Evolutionary conservation across 1,140 invertebrate species (phyloP), one percentile per base, ranked within the genome.

Genomic region (Pogonognathellus flavescens): DNA sequence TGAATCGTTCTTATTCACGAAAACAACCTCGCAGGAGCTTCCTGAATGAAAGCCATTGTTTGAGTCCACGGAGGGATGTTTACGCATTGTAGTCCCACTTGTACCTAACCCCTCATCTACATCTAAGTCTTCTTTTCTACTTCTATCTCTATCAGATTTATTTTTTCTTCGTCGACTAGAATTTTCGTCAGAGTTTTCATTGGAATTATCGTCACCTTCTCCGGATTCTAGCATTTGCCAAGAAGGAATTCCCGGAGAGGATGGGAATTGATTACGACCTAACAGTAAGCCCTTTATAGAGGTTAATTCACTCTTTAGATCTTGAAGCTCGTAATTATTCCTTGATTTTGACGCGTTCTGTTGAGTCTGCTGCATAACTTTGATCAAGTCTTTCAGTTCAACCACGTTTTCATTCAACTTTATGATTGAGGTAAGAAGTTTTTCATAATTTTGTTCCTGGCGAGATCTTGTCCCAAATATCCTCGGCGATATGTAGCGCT

Each of bases 1-100:
- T 14, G 87, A 87, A 41, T 84, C 70, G 66, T 85, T 85, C 70
- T 87, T 88, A 41, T 84, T 81, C 9, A 84, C 80, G 55, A 88
- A 88, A 0, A 88, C 87, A 85, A 88, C 87, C 81, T 88, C 87
- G 86, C 87, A 88, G 18, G 87, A 88, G 31, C 87, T 88, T 9
- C 87, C 87, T 8, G 87, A 88, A 66, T 70, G 81, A 16, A 88
- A 85, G 8, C 87, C 87, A 85, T 86, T 87, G 52, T 88, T 88
- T 16, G 87, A 88, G 31, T 88, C 87, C 41, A 85, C 57, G 20
- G 86, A 87, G 10, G 87, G 84, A 76, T 87, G 87, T 80, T 88
- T 87, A 22, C 86, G 14, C 14, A 87, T 86, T 0, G 72, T 16
- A 57, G 82, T 9, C 18, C 25, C 80, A 14, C 20, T 22, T 10